These are phyloP conservation scores for Nasonia giraulti DNA, from an alignment of 1,140 invertebrate genomes.

Conservation along the genomic window DNA sequence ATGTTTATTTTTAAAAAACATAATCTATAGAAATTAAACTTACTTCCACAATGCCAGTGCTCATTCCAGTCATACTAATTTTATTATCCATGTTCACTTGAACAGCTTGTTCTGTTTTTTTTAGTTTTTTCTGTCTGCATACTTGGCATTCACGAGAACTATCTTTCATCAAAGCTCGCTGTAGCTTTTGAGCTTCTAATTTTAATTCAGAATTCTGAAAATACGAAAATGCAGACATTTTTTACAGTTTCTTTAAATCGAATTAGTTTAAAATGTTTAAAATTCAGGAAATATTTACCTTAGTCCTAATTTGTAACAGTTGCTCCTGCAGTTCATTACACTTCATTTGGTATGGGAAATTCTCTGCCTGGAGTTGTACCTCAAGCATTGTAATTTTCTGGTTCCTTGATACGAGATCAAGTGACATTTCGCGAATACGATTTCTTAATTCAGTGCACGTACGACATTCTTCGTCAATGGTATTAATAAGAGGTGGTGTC, in stretches of 20 bases:
- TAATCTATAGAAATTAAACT: conserved; percentile 41
- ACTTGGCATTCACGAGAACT: conserved; percentile 59
- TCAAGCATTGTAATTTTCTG: conserved; percentile 65
- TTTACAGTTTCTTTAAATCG: not conserved
- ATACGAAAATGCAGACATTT: conserved; percentile 31
- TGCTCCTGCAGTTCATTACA: conserved; percentile 62
- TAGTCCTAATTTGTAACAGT: conserved; percentile 53
- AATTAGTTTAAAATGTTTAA: not conserved
- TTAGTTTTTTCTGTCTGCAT: conserved; percentile 59
- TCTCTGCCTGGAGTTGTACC: conserved; percentile 63
- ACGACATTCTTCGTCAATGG: conserved; percentile 22
- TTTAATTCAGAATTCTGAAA: conserved; percentile 58
- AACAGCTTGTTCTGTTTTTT: conserved; percentile 57
- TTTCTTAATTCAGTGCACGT: conserved; percentile 56
- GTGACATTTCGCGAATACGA: conserved; percentile 61
- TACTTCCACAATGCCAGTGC: conserved; percentile 63
- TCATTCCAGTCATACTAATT: conserved; percentile 53
- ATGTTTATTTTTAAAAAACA: not conserved
- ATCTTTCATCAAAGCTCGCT: conserved; percentile 50
- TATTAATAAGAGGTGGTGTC: conserved; percentile 1
- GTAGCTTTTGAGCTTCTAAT: conserved; percentile 54
- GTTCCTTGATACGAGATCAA: conserved; percentile 62
- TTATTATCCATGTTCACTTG: conserved; percentile 59
- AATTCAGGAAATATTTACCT: conserved; percentile 55
- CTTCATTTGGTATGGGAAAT: conserved; percentile 64